A percentile compares a stretch with the other conserved stretches of the same genome.
phyloP scores from a whole-genome alignment of 2,797 vertebrate genomes.

The Poecilia gillii region DNA sequence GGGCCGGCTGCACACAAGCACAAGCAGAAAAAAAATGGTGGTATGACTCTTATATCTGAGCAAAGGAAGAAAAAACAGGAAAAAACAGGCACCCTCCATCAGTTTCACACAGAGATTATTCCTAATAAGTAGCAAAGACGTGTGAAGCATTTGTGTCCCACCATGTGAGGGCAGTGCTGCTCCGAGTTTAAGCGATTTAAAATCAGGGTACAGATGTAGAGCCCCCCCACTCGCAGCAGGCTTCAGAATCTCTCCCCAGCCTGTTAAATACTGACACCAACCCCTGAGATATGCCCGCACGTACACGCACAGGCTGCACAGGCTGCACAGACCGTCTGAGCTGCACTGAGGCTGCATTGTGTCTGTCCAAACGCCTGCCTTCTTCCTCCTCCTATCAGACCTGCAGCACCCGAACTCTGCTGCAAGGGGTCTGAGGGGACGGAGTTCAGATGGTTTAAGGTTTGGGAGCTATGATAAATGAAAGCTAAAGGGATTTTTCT shows the following conservation, averaged over 20 bases:
- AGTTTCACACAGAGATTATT: constrained; percentile 32
- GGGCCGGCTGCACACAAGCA: constrained; percentile 54
- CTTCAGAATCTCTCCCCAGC: constrained; percentile 72
- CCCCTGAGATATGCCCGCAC: constrained; percentile 48
- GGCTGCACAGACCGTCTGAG: constrained; percentile 59
- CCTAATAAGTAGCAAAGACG: constrained; percentile 17
- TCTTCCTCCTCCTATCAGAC: constrained; percentile 49
- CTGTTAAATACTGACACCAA: constrained; percentile 74
- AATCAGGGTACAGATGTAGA: constrained; percentile 50
- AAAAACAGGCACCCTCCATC: not conserved
- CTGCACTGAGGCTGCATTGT: constrained; percentile 72
- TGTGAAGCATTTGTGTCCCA: constrained; percentile 24
- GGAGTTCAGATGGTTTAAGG: constrained; percentile 43
- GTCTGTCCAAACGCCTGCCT: constrained; percentile 55
- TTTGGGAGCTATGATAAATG: constrained; percentile 54
- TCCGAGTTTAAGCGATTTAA: constrained; percentile 45
- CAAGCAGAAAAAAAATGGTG: constrained; percentile 52
- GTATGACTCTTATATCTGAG: constrained; percentile 48
- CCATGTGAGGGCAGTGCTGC: constrained; percentile 77
- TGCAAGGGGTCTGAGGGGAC: constrained; percentile 56
- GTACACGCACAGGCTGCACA: constrained; percentile 48
- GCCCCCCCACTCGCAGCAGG: constrained; percentile 59
- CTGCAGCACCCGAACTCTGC: constrained; percentile 50
- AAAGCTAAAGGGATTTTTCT: constrained; percentile 49
- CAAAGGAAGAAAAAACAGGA: constrained; percentile 17